Conservation (phyloP, 2,797 vertebrate species). For the Brachyrhaphis roseni region DNA sequence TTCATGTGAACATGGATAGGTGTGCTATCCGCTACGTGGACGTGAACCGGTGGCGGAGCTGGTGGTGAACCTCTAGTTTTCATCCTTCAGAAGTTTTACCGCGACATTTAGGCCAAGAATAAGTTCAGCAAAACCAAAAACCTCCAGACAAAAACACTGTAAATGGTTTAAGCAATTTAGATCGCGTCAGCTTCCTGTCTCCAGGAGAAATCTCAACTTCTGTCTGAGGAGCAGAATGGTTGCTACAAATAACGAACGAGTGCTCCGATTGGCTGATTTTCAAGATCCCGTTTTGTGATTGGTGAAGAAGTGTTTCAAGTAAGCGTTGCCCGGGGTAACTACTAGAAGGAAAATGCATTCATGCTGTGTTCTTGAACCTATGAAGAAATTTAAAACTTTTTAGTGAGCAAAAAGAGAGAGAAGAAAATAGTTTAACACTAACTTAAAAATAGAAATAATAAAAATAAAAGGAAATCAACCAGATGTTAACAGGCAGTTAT, state of each 20-base stretch:
- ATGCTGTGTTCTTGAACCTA: not conserved
- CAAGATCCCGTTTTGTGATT: slow-evolving; percentile 73
- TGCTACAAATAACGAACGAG: slow-evolving; percentile 8
- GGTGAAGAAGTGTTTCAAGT: slow-evolving; percentile 33
- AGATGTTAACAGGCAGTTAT: not conserved
- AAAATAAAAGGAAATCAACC: not conserved
- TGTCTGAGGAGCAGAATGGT: slow-evolving; percentile 6
- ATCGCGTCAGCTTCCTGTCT: not conserved
- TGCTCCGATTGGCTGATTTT: slow-evolving; percentile 80
- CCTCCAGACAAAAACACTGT: rapidly evolving
- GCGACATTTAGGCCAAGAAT: not conserved
- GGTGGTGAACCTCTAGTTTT: slow-evolving; percentile 84
- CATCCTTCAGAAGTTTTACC: slow-evolving; percentile 75
- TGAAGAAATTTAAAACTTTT: not conserved
- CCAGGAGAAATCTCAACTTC: slow-evolving; percentile 36
- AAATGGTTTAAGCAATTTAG: rapidly evolving
- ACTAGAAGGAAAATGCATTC: not conserved
- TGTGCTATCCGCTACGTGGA: slow-evolving; percentile 91
- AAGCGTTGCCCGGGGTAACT: slow-evolving; percentile 60
- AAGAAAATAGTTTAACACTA: not conserved
- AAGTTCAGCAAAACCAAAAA: rapidly evolving
- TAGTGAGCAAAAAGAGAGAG: not conserved
- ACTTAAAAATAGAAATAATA: not conserved
- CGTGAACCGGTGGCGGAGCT: slow-evolving; percentile 89
- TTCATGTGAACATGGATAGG: slow-evolving; percentile 93